phyloP scores from a whole-genome alignment of 2,797 vertebrate species.

The Selene dorsalis region DNA sequence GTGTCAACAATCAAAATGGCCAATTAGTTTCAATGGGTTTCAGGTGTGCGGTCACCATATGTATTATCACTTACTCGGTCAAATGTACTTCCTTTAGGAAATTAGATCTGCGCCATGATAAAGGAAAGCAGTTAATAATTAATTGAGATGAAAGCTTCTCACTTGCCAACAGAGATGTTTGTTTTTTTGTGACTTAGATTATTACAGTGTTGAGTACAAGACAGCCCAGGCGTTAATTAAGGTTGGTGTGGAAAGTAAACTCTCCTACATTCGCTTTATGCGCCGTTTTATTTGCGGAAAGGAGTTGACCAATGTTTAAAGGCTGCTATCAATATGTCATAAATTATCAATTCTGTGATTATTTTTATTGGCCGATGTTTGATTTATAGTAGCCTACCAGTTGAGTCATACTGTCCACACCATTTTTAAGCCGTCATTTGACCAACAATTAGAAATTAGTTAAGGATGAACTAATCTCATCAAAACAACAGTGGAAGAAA shows the following conservation, averaged over 20 bases:
- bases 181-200: constrained; percentile 30
- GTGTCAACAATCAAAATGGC: constrained; percentile 52
- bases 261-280: not conserved
- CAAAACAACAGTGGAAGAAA: not conserved
- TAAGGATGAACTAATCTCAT: not conserved
- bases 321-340: constrained; percentile 37
- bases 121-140: constrained; percentile 51
- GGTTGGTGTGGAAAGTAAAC: constrained; percentile 45
- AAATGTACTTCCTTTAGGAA: constrained; percentile 64
- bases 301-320: constrained; percentile 24
- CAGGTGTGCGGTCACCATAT: constrained; percentile 41
- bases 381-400: constrained; percentile 20
- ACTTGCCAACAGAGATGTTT: constrained; percentile 2
- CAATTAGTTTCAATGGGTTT: constrained; percentile 30
- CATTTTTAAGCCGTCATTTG: constrained; percentile 1
- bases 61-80: constrained; percentile 54
- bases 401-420: constrained; percentile 4
- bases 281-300: constrained; percentile 30
- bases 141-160: constrained; percentile 7
- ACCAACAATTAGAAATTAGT: not conserved
- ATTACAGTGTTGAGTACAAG: constrained; percentile 25
- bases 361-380: constrained; percentile 36
- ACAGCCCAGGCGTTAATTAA: constrained; percentile 19
- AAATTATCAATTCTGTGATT: constrained; percentile 35
- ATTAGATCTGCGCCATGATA: constrained; percentile 55